Percentiles rank a stretch among this genome's conserved stretches.
Conservation (phyloP, 2,113 vertebrate genomes). For the Columba livia region DNA sequence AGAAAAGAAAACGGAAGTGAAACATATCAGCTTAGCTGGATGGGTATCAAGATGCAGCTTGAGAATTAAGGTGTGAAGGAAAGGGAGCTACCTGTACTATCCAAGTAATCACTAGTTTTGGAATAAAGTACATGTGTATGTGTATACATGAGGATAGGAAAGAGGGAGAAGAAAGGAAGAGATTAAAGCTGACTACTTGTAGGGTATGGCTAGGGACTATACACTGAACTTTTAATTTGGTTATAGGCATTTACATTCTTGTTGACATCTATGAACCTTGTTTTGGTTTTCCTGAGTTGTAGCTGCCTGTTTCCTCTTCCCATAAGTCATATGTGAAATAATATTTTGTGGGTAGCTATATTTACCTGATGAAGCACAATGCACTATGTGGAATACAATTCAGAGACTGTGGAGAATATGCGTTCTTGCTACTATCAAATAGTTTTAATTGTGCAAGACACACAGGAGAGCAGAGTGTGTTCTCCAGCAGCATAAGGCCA, state of each 20-base stretch:
- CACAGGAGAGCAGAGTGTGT: not conserved
- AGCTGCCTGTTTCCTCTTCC: not conserved
- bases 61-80: not conserved
- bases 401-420: fast-evolving
- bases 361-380: not conserved
- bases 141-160: not conserved
- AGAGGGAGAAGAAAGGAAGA: not conserved
- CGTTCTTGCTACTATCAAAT: not conserved
- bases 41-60: not conserved
- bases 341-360: not conserved
- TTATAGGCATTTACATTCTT: not conserved
- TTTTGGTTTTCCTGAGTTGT: not conserved
- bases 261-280: not conserved
- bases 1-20: not conserved
- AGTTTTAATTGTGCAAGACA: not conserved
- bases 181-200: not conserved
- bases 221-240: not conserved
- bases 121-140: not conserved
- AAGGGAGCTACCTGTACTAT: not conserved
- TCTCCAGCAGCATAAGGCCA: not conserved
- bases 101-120: not conserved
- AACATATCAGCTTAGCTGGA: not conserved
- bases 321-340: not conserved
- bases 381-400: not conserved
- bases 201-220: not conserved